Conservation (phyloP, 1,140 invertebrate species). For the Papilio glaucus region DNA sequence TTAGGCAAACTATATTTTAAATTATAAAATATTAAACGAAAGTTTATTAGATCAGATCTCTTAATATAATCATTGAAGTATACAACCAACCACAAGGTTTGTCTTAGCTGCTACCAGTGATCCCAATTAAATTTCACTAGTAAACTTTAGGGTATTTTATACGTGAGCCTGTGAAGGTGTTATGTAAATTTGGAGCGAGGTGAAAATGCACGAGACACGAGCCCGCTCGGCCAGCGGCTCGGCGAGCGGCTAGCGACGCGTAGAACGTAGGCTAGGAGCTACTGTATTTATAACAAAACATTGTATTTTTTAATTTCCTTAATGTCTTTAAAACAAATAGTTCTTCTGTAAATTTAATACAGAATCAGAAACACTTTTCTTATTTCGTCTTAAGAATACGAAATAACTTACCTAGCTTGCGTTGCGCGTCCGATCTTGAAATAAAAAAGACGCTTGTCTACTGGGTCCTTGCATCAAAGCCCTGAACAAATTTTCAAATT, state of each 20-base stretch:
- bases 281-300: constrained; percentile 1
- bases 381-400: too few species aligned
- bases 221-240: not conserved
- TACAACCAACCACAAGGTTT: constrained; percentile 16
- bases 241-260: constrained; percentile 14
- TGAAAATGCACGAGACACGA: constrained; percentile 2
- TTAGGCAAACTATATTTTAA: not conserved
- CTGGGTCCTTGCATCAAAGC: too few species aligned
- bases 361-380: too few species aligned
- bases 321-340: too few species aligned
- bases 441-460: too few species aligned
- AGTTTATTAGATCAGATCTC: not conserved
- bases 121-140: constrained; percentile 18
- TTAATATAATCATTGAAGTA: not conserved
- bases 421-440: too few species aligned
- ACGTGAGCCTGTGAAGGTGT: constrained; percentile 31
- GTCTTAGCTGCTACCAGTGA: not conserved
- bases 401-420: too few species aligned
- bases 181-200: constrained; percentile 34
- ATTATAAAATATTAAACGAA: not conserved
- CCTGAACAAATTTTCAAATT: too few species aligned
- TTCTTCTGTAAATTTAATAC: not conserved
- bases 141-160: constrained; percentile 25
- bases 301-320: too few species aligned
- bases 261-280: constrained; percentile 14